Evolutionary conservation across 2,888 invertebrate species (phyloP), one percentile per base, ranked within the genome.

Genomic region (Pelosia muscerda): DNA sequence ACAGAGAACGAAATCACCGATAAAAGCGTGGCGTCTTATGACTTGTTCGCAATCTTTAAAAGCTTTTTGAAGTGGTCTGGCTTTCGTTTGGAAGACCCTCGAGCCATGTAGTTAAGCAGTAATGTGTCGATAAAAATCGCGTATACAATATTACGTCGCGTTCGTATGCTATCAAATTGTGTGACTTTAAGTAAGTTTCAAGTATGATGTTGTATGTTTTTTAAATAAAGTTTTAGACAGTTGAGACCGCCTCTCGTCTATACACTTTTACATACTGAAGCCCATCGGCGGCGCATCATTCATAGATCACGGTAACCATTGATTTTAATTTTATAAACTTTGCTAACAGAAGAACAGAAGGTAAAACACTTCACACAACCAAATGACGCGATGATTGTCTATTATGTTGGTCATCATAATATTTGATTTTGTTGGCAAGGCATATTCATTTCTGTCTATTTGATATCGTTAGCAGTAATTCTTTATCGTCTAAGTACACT

Each of bases 1-100:
- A 57, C 13, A 57, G 26, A 9, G 28, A 57, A 57, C 57, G 57
- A 57, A 28, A 57, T n/a, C 26, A n/a, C 28, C 57, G 57, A 57
- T 57, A 57, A 56, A 26, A 56, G 15, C 56, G 6, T 56, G 11
- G 25, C 25, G 11, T 8, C 23, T 54, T 54, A 54, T 56, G 56
- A 56, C 2, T n/a, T 31, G 19, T 57, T 28, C 57, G 26, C 55
- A 55, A 55, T 28, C 25, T 31, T 28, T 57, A 31, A 57, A 57
- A 57, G 57, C 57, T 57, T 57, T 57, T 19, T 28, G 31, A 57
- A 55, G 26, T 26, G 26, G 55, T 15, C 55, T 26, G 57, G 57
- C 28, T 31, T 57, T 57, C 31, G 28, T n/a, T 31, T 57, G 57
- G 11, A 3, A 57, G 28, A 19, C 57, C 15, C n/a, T 57, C 25